Percentiles rank a stretch among this genome's conserved stretches.
These are phyloP conservation scores for Pangasianodon hypophthalmus DNA, from an alignment of 2,113 vertebrate species.

Conservation along the genomic window DNA sequence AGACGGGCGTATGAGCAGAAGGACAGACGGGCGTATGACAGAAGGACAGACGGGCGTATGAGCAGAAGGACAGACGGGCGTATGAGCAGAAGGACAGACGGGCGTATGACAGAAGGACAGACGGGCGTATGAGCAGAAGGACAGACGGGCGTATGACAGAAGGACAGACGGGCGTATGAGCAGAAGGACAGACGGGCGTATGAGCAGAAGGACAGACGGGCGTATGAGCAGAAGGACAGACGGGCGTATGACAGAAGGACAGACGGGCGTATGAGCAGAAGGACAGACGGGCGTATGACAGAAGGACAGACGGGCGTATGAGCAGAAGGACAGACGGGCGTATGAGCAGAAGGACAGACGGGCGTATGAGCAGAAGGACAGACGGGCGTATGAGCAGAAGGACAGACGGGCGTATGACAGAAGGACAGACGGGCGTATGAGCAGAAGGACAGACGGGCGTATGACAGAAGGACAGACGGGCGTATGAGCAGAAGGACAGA, in stretches of 20 bases:
- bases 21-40: background rate
- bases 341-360: background rate
- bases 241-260: background rate
- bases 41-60: background rate
- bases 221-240: background rate
- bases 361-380: background rate
- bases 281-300: background rate
- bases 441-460: no score
- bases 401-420: no score
- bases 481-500: no score
- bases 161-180: no score
- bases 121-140: background rate
- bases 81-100: background rate
- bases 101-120: background rate
- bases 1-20: no score
- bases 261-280: no score
- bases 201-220: background rate
- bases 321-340: background rate
- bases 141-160: background rate
- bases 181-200: background rate
- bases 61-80: background rate
- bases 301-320: background rate
- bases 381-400: background rate
- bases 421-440: no score
- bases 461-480: no score